Evolutionary conservation across 1,140 invertebrate species (phyloP).

Genomic region (Zaprionus ornatus): DNA sequence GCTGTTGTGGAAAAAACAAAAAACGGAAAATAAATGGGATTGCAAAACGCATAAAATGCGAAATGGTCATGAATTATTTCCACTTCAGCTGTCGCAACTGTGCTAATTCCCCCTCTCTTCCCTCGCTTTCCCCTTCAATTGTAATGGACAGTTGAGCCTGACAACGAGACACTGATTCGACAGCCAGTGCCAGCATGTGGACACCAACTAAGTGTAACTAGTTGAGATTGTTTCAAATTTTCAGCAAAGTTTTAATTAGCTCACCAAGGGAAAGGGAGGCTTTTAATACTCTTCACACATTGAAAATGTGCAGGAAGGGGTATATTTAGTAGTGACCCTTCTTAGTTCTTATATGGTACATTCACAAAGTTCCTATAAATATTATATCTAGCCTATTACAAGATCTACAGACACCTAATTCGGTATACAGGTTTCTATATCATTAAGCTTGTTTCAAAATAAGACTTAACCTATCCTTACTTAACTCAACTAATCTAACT

Average conservation of each 20-base stretch:
- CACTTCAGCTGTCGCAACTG: background rate
- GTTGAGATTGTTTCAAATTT: background rate
- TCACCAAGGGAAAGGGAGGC: background rate
- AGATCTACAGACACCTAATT: no score
- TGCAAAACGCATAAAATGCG: slow-evolving; percentile 8
- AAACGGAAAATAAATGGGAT: background rate
- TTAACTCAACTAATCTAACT: background rate
- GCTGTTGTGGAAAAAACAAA: slow-evolving; percentile 4
- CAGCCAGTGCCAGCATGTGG: background rate
- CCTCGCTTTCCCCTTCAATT: no score
- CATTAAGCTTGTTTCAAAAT: no score
- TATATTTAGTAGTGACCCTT: no score
- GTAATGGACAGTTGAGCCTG: background rate
- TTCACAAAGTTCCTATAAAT: no score
- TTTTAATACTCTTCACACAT: no score
- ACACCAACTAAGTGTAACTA: background rate
- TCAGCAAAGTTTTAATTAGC: background rate
- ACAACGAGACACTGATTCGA: background rate
- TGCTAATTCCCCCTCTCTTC: background rate
- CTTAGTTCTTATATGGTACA: no score
- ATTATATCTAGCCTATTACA: no score
- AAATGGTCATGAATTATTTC: background rate
- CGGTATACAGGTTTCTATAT: no score
- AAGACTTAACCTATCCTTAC: no score
- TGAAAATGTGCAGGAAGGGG: no score